phyloP scores from a whole-genome alignment of 1,140 invertebrate genomes.

The Drosophila baimaii region DNA sequence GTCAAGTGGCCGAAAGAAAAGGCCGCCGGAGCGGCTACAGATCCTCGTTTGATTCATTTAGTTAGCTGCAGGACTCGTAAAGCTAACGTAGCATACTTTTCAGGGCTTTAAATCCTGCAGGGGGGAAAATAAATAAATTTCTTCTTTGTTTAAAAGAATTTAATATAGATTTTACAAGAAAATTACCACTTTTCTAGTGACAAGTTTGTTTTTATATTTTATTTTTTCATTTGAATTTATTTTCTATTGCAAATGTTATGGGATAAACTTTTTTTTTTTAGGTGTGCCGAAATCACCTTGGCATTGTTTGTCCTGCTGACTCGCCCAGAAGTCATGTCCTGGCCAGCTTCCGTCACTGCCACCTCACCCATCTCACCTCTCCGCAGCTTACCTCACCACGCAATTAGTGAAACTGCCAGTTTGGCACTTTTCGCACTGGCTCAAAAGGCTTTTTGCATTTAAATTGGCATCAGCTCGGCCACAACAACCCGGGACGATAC shows the following conservation, averaged over 20 bases:
- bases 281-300: conserved; percentile 51
- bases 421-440: conserved; percentile 66
- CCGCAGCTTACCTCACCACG: conserved; percentile 19
- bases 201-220: too few species aligned
- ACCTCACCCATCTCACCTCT: conserved; percentile 2
- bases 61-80: conserved; percentile 43
- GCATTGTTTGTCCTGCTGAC: conserved; percentile 56
- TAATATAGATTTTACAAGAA: background rate
- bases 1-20: conserved; percentile 46
- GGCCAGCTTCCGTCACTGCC: conserved; percentile 16
- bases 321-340: conserved; percentile 20
- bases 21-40: conserved; percentile 18
- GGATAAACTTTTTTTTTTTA: background rate
- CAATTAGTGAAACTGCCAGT: conserved; percentile 74
- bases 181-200: background rate
- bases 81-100: conserved; percentile 66
- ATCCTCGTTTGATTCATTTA: conserved; percentile 70
- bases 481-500: conserved; percentile 30
- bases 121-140: background rate
- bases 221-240: background rate
- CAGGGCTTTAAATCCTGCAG: conserved; percentile 2
- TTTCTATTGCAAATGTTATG: background rate
- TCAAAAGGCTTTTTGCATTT: conserved; percentile 75
- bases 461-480: conserved; percentile 61
- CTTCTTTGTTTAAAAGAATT: background rate